Evolutionary conservation across 2,113 vertebrate species (phyloP).

Genomic region (Nothobranchius kuhntae): DNA sequence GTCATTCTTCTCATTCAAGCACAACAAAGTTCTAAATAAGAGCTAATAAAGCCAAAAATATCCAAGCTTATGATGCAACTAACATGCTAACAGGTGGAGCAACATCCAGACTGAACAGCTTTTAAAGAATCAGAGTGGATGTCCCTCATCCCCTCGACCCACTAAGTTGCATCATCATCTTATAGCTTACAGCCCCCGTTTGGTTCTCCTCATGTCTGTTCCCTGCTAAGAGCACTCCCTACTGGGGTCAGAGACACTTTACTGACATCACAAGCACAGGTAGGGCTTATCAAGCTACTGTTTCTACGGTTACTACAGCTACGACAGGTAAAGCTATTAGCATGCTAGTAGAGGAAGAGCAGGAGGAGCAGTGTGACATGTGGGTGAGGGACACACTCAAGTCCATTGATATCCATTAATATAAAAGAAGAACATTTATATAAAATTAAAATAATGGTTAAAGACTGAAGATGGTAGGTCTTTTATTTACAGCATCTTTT

Average conservation of each 20-base stretch:
- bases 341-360: constrained; percentile 80
- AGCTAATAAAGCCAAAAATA: constrained; percentile 27
- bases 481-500: constrained; percentile 44
- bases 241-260: constrained; percentile 73
- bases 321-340: constrained; percentile 68
- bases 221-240: constrained; percentile 71
- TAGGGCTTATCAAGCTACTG: constrained; percentile 44
- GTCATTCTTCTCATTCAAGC: neutral
- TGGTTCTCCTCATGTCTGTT: constrained; percentile 61
- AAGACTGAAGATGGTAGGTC: constrained; percentile 77
- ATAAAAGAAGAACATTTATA: constrained; percentile 83
- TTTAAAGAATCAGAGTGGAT: constrained; percentile 43
- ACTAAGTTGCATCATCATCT: constrained; percentile 65
- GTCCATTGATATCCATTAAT: constrained; percentile 84
- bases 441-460: constrained; percentile 81
- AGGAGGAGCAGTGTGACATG: constrained; percentile 82
- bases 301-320: constrained; percentile 59
- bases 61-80: constrained; percentile 60
- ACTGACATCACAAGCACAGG: constrained; percentile 63
- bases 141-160: constrained; percentile 53
- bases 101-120: constrained; percentile 44
- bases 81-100: constrained; percentile 57
- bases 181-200: constrained; percentile 63
- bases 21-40: constrained; percentile 35
- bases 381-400: constrained; percentile 84